Base-by-base conservation (phyloP, 2,888 invertebrate species). In the Drosophila recens region DNA sequence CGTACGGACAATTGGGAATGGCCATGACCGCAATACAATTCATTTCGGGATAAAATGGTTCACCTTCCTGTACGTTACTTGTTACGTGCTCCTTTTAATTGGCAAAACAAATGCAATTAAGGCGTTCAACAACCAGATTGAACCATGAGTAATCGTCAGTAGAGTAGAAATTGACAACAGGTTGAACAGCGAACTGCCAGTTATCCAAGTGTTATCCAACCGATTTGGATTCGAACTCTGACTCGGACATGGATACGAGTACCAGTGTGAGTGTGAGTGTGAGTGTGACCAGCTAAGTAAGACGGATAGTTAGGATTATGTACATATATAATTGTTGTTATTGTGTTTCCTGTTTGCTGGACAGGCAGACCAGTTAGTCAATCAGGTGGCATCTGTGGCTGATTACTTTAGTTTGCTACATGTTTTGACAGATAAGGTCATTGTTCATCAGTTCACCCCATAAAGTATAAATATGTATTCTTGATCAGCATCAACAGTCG, bases 91-190 rank as follows among this genome's bases (percentile, higher is more conserved):
- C 64, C 70, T 75, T 82, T 87, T 84, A 85, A 89, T 86, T 86
- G 85, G 82, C 49, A 77, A 78, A 80, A 66, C 72, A 80, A 89
- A 87, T 74, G 87, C 77, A 87, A 86, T 89, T 89, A 78, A 82
- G 72, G 71, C 80, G 81, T 87, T 84, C 74, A 80, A 77, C 75
- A 69, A 65, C 45, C 75, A 72, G 86, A 86, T 89, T 87, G 87
- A 78, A 75, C 78, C 80, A 80, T 86, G 77, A 82, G 74, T 71
- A 86, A 86, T 77, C 73, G 68, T 69, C 63, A 46, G 27, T 34
- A 8, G 42, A 30, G 10, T 33, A 11, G 17, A 46, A 23, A 63
- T 30, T 38, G 69, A 49, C 49, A 34, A 20, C 15, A 49, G 34
- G 30, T 30, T 30, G n/a, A 43, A 27, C 15, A 64, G 51, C 51